phyloP scores from a whole-genome alignment of 2,113 vertebrate species.

The Sporophila hypoxantha region DNA sequence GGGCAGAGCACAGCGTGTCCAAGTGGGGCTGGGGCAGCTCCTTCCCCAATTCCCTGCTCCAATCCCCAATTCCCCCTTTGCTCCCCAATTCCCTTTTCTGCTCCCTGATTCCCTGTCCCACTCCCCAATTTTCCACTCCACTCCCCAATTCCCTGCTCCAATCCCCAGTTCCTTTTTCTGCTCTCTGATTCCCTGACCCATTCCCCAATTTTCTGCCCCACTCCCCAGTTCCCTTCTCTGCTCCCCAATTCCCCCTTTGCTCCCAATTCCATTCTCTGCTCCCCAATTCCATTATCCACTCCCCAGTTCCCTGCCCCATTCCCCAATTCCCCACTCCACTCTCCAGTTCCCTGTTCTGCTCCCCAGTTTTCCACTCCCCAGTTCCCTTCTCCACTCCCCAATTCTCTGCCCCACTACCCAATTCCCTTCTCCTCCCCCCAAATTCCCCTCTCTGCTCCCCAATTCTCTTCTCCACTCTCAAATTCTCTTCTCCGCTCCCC shows the following conservation, averaged over 20 bases:
- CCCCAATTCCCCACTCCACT: fast-evolving
- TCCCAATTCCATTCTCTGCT: too few relatives aligned
- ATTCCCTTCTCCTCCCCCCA: fast-evolving
- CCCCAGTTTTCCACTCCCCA: fast-evolving
- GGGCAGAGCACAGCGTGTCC: neutral
- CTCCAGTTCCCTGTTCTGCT: neutral
- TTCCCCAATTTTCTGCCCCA: fast-evolving
- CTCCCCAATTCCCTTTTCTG: too few relatives aligned
- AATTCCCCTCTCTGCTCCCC: neutral
- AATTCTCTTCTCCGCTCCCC: fast-evolving
- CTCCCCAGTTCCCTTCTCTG: fast-evolving
- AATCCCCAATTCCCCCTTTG: too few relatives aligned
- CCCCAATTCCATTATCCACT: too few relatives aligned
- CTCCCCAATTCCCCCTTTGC: too few relatives aligned
- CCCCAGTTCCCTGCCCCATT: fast-evolving
- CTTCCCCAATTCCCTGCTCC: fast-evolving
- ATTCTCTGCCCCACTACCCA: fast-evolving
- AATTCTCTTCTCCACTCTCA: fast-evolving
- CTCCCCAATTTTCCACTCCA: too few relatives aligned
- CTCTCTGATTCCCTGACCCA: too few relatives aligned
- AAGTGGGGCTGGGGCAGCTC: neutral
- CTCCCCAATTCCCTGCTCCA: fast-evolving
- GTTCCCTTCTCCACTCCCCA: fast-evolving
- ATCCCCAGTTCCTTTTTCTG: neutral
- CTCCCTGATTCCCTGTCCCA: too few relatives aligned